These are phyloP conservation scores for Anguilla japonica DNA, from an alignment of 2,113 vertebrate genomes.

Conservation along the genomic window DNA sequence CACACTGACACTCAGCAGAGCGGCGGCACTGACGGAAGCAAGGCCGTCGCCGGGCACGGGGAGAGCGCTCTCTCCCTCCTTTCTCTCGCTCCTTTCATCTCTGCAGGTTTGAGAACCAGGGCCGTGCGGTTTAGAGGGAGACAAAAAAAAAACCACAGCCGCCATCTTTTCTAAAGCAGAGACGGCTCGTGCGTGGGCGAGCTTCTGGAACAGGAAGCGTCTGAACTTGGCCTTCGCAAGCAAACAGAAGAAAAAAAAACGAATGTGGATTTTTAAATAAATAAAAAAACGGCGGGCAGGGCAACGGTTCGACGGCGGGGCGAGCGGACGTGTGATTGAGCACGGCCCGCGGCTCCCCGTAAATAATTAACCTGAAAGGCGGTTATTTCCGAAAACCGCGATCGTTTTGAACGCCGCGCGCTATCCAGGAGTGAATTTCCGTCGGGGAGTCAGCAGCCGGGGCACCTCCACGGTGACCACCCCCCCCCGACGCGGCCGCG, in stretches of 20 bases:
- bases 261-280: not conserved
- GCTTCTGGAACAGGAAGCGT: not conserved
- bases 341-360: not conserved
- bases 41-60: slow-evolving; percentile 12
- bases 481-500: not conserved
- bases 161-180: not conserved
- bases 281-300: not conserved
- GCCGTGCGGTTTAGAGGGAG: not conserved
- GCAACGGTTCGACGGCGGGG: too few species aligned
- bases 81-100: slow-evolving; percentile 37
- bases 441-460: not conserved
- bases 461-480: not conserved
- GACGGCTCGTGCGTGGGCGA: not conserved
- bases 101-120: slow-evolving; percentile 14
- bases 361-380: not conserved
- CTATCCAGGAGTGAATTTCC: not conserved
- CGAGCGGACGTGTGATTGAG: too few species aligned
- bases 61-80: slow-evolving; percentile 23
- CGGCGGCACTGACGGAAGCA: not conserved
- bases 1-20: slow-evolving; percentile 15
- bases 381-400: not conserved
- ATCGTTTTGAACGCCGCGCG: not conserved
- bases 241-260: not conserved
- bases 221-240: not conserved
- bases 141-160: not conserved